These are phyloP conservation scores for Pyrgus malvae DNA, from an alignment of 2,888 invertebrate genomes.

Conservation along the genomic window DNA sequence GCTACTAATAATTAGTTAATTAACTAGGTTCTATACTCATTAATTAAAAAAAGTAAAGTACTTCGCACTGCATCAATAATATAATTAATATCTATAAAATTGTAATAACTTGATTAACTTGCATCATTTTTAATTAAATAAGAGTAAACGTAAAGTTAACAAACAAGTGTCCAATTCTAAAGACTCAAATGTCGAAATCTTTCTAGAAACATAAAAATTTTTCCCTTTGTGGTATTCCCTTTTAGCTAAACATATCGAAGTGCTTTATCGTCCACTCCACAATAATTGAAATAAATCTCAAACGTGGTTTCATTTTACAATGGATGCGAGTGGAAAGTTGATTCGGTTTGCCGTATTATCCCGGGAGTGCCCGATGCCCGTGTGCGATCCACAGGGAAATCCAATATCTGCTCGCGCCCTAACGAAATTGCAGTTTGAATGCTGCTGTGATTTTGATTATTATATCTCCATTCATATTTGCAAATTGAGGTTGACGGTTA, in stretches of 20 bases:
- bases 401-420: slow-evolving; percentile 66
- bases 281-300: slow-evolving; percentile 41
- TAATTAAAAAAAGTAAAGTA: too few relatives aligned
- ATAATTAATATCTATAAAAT: too few relatives aligned
- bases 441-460: slow-evolving; percentile 72
- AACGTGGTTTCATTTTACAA: slow-evolving; percentile 39
- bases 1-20: too few relatives aligned
- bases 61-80: too few relatives aligned
- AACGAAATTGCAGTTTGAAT: slow-evolving; percentile 74
- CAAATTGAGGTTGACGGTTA: slow-evolving; percentile 45
- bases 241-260: background rate
- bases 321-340: slow-evolving; percentile 54
- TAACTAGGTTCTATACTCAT: too few relatives aligned
- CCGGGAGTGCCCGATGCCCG: slow-evolving; percentile 48
- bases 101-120: too few relatives aligned
- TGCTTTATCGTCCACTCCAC: slow-evolving; percentile 13
- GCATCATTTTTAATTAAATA: too few relatives aligned
- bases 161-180: too few relatives aligned
- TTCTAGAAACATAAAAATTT: too few relatives aligned
- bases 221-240: too few relatives aligned
- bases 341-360: slow-evolving; percentile 58
- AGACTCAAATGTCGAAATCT: background rate
- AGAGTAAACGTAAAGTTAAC: too few relatives aligned
- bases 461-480: slow-evolving; percentile 61
- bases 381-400: slow-evolving; percentile 60